Percentiles rank a stretch among this genome's conserved stretches.
phyloP scores from a whole-genome alignment of 2,888 invertebrate genomes.

The Tetheella fluctuosa region DNA sequence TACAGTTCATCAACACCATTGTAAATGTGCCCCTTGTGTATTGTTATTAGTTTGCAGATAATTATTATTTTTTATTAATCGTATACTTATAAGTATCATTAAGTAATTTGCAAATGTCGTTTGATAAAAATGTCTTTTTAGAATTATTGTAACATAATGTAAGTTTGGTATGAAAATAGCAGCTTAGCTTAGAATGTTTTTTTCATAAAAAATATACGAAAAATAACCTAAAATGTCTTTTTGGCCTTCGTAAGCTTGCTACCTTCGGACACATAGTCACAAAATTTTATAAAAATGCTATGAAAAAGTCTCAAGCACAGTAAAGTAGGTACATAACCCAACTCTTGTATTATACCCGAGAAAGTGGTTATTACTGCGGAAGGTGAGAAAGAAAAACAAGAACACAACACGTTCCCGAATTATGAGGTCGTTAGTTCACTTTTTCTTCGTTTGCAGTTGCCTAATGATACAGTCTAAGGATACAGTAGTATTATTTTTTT shows the following conservation, averaged over 20 bases:
- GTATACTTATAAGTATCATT: too few species aligned
- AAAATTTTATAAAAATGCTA: not conserved
- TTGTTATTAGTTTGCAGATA: too few species aligned
- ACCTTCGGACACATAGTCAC: not conserved
- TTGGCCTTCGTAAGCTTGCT: not conserved
- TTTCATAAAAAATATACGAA: too few species aligned
- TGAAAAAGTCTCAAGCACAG: not conserved
- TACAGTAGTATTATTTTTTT: not conserved
- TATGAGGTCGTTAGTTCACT: slow-evolving; percentile 2
- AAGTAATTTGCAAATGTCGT: too few species aligned
- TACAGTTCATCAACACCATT: too few species aligned
- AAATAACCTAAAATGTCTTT: too few species aligned
- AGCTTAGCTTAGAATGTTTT: too few species aligned
- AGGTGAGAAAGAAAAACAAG: slow-evolving; percentile 7
- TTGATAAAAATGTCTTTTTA: too few species aligned
- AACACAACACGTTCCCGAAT: slow-evolving; percentile 6
- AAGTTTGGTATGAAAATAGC: too few species aligned
- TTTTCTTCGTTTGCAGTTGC: slow-evolving; percentile 1
- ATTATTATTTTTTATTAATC: too few species aligned
- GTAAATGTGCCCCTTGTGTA: too few species aligned
- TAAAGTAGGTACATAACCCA: not conserved
- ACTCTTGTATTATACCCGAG: not conserved
- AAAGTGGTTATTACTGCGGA: slow-evolving; percentile 5
- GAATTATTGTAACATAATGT: too few species aligned
- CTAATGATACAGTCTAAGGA: slow-evolving; percentile 7